phyloP scores from a whole-genome alignment of 2,888 invertebrate species.

The Apodemia hepburni region DNA sequence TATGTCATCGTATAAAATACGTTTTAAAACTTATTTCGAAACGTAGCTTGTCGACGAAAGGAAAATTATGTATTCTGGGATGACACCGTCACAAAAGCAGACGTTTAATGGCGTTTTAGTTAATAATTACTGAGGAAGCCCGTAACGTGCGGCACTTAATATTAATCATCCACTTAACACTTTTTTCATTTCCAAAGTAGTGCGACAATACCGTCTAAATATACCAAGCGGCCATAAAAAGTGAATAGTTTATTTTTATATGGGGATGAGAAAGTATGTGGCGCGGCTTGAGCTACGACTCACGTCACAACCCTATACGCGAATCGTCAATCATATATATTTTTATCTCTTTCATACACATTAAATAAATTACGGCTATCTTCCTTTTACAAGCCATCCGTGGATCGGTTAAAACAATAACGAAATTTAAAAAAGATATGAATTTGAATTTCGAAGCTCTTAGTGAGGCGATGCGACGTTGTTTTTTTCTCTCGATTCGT shows the following conservation, averaged over 20 bases:
- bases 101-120: constrained; percentile 31
- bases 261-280: constrained; percentile 73
- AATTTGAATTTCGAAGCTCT: constrained; percentile 49
- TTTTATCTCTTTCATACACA: constrained; percentile 43
- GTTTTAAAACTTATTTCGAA: not conserved
- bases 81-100: constrained; percentile 46
- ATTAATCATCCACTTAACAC: constrained; percentile 80
- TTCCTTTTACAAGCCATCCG: constrained; percentile 49
- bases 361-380: constrained; percentile 32
- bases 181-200: constrained; percentile 57
- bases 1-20: constrained; percentile 9
- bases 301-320: constrained; percentile 59
- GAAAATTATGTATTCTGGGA: constrained; percentile 45
- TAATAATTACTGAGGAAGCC: constrained; percentile 72
- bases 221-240: constrained; percentile 70
- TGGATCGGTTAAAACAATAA: constrained; percentile 67
- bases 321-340: constrained; percentile 65
- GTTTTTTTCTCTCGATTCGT: constrained; percentile 32
- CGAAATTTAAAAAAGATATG: constrained; percentile 51
- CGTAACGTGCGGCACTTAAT: constrained; percentile 65
- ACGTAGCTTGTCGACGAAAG: constrained; percentile 42
- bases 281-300: constrained; percentile 64
- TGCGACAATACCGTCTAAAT: constrained; percentile 71
- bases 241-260: constrained; percentile 66
- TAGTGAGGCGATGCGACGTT: constrained; percentile 34